Conservation (phyloP, 2,888 invertebrate species). For the Caenorhabditis parvicauda region DNA sequence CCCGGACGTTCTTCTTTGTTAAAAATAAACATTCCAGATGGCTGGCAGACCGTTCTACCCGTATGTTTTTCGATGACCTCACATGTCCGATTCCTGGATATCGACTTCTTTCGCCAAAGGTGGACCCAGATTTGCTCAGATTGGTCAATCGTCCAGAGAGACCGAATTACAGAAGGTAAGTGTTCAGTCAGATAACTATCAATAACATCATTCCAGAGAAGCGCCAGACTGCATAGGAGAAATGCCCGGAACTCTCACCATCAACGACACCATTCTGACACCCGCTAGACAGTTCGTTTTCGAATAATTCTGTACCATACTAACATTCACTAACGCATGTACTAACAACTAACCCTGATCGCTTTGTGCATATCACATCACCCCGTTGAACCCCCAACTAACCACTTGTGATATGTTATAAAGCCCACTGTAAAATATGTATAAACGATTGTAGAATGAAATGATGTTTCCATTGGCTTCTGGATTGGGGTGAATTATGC, state of each 20-base stretch:
- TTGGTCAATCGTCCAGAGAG: slow-evolving; percentile 36
- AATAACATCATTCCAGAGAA: slow-evolving; percentile 34
- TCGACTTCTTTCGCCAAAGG: slow-evolving; percentile 71
- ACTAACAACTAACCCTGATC: too few relatives aligned
- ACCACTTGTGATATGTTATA: too few relatives aligned
- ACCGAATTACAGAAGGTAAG: slow-evolving; percentile 34
- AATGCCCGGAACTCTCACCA: slow-evolving; percentile 35
- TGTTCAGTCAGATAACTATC: neutral
- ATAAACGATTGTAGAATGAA: too few relatives aligned
- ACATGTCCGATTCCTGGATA: slow-evolving; percentile 47
- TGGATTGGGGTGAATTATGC: too few relatives aligned
- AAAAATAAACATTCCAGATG: slow-evolving; percentile 33
- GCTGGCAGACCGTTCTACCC: slow-evolving; percentile 50
- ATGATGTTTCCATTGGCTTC: too few relatives aligned
- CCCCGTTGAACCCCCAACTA: too few relatives aligned
- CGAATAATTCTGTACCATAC: too few relatives aligned
- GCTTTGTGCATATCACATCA: too few relatives aligned
- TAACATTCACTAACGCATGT: too few relatives aligned
- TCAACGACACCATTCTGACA: slow-evolving; percentile 15
- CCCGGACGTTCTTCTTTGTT: too few relatives aligned
- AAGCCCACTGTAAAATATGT: too few relatives aligned
- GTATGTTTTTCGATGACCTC: slow-evolving; percentile 55
- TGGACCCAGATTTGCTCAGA: slow-evolving; percentile 58
- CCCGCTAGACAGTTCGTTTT: slow-evolving; percentile 20
- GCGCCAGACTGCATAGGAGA: slow-evolving; percentile 57